Evolutionary conservation across 2,888 invertebrate genomes (phyloP).

Genomic region (Protonemura montana): DNA sequence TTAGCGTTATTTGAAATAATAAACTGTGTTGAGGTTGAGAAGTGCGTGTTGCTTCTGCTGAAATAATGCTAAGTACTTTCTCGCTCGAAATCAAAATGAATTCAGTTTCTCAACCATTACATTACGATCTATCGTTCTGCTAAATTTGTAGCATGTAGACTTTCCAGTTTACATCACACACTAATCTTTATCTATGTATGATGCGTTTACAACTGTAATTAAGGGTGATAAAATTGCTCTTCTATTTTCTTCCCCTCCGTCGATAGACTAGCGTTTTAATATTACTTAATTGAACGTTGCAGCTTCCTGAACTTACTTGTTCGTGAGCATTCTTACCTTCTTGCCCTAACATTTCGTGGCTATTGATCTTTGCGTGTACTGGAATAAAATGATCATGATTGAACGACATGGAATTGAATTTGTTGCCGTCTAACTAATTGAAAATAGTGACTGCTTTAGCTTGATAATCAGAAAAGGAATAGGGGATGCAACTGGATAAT

Average conservation of each 20-base stretch:
- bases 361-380: neutral
- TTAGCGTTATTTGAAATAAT: too few relatives aligned
- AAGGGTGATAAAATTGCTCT: conserved; percentile 33
- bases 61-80: too few relatives aligned
- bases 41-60: too few relatives aligned
- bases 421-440: neutral
- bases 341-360: neutral
- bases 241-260: neutral
- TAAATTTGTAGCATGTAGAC: too few relatives aligned
- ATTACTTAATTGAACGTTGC: conserved; percentile 14
- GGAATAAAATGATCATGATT: neutral
- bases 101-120: too few relatives aligned
- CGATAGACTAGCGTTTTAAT: conserved; percentile 26
- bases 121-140: too few relatives aligned
- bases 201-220: conserved; percentile 27
- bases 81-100: too few relatives aligned
- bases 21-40: too few relatives aligned
- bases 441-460: neutral
- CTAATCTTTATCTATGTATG: neutral
- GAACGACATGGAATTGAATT: neutral
- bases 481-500: neutral
- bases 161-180: too few relatives aligned
- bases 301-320: neutral
- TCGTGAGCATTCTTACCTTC: neutral
- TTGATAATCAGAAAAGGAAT: neutral